These are phyloP conservation scores for Siniperca undulata DNA, from an alignment of 2,797 vertebrate genomes.

Conservation along the genomic window DNA sequence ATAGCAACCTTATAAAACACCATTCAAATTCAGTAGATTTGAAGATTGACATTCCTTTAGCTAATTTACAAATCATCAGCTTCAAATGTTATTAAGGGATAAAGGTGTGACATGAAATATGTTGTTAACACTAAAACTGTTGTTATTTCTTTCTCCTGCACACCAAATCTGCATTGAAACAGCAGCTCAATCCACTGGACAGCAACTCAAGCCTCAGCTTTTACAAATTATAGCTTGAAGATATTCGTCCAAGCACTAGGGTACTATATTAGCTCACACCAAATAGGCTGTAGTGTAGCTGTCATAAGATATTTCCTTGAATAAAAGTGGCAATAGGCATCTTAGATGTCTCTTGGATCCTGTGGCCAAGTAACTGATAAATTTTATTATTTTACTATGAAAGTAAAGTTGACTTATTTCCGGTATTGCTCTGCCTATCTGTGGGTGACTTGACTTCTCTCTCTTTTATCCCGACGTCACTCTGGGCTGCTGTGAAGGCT, in stretches of 20 bases:
- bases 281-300: background rate
- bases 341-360: background rate
- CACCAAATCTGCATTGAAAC: background rate
- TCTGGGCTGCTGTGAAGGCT: slow-evolving; percentile 37
- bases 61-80: background rate
- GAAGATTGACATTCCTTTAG: background rate
- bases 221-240: background rate
- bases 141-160: background rate
- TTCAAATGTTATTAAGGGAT: background rate
- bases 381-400: slow-evolving; percentile 44
- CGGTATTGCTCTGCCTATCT: background rate
- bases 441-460: slow-evolving; percentile 18
- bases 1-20: background rate
- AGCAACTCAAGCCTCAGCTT: background rate
- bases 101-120: background rate
- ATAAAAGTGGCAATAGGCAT: background rate
- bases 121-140: too few relatives aligned
- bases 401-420: background rate
- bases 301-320: background rate
- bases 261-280: background rate
- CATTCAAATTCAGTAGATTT: background rate
- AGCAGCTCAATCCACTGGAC: background rate
- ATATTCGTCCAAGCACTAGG: background rate
- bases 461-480: slow-evolving; percentile 70
- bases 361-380: fast-evolving